phyloP scores from a whole-genome alignment of 2,113 vertebrate species.

The Elgaria multicarinata region DNA sequence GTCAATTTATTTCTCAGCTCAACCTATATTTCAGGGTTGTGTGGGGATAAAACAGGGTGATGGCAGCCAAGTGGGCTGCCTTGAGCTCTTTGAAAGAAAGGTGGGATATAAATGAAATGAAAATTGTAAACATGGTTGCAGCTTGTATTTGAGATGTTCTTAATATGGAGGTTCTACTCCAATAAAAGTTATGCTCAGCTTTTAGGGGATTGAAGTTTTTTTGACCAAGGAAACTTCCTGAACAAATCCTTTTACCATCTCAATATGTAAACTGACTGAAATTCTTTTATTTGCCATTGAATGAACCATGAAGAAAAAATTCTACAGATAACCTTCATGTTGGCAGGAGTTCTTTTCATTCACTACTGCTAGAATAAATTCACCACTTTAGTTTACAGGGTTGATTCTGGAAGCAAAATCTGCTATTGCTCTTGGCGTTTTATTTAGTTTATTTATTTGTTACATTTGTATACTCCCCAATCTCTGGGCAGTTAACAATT shows the following conservation, averaged over 20 bases:
- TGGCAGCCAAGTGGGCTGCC: no score
- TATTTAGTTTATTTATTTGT: no score
- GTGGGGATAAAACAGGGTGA: no score
- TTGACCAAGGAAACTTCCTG: not conserved
- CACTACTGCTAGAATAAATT: conserved; percentile 15
- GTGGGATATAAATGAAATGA: no score
- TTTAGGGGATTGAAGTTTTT: not conserved
- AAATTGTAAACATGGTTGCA: not conserved
- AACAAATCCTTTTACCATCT: rapidly evolving
- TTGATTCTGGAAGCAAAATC: rapidly evolving
- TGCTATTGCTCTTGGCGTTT: conserved; percentile 56
- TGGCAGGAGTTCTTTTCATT: conserved; percentile 54
- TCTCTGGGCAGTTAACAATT: no score
- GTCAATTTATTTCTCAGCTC: no score
- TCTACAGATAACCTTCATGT: not conserved
- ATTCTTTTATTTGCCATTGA: not conserved
- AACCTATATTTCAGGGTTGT: no score
- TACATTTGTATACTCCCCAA: no score
- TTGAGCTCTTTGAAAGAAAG: no score
- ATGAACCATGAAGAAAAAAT: conserved; percentile 12
- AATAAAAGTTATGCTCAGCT: not conserved
- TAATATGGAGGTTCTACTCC: not conserved
- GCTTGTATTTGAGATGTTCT: not conserved
- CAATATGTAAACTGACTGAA: not conserved
- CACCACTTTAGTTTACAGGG: not conserved